A percentile compares a stretch with the other conserved stretches of the same genome.
phyloP scores from a whole-genome alignment of 2,113 vertebrate species.

The Hydrolagus affinis region DNA sequence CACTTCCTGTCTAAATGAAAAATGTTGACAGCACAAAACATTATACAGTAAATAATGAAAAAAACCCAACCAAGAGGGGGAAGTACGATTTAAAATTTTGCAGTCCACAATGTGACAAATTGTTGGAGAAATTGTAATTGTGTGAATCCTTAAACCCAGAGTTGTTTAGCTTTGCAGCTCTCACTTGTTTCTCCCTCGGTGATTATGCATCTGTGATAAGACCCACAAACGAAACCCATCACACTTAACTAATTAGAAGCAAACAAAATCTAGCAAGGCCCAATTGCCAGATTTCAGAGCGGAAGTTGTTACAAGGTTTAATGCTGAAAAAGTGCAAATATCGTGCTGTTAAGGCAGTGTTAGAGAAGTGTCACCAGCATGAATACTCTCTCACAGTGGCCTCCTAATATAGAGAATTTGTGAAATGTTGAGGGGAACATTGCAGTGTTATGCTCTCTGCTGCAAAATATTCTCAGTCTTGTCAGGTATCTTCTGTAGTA shows the following conservation, averaged over 20 bases:
- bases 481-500: too few relatives aligned
- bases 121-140: neutral
- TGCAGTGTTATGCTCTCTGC: too few relatives aligned
- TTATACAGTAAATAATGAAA: conserved; percentile 17
- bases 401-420: too few relatives aligned
- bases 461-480: too few relatives aligned
- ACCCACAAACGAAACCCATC: neutral
- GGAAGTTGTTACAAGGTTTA: too few relatives aligned
- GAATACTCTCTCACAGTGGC: too few relatives aligned
- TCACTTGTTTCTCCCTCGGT: neutral
- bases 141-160: neutral
- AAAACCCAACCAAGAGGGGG: neutral
- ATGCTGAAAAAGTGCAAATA: too few relatives aligned
- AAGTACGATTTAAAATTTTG: neutral
- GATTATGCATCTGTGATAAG: neutral
- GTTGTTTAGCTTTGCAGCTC: neutral
- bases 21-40: conserved; percentile 22
- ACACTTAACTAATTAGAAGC: neutral
- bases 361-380: too few relatives aligned
- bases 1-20: conserved; percentile 30
- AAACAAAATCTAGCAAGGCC: neutral
- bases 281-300: too few relatives aligned
- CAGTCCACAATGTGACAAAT: neutral
- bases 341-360: too few relatives aligned
- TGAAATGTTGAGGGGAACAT: too few relatives aligned